Conservation (phyloP, 2,113 vertebrate species). For the Pan paniscus region DNA sequence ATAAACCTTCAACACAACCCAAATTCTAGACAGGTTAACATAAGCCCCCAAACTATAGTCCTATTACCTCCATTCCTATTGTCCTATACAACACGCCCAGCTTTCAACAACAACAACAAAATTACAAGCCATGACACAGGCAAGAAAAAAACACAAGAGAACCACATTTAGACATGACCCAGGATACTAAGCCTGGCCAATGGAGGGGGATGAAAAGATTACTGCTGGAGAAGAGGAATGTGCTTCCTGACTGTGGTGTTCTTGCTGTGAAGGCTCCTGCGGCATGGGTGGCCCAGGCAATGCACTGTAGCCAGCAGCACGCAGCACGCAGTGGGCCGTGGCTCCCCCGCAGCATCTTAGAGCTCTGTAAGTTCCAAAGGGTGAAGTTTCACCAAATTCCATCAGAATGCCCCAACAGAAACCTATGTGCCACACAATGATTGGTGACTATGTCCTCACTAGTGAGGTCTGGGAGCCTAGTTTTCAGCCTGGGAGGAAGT, state of each 20-base stretch:
- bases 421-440: too few species aligned
- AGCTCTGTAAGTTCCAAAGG: background rate
- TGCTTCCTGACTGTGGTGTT: background rate
- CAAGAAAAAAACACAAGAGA: background rate
- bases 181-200: background rate
- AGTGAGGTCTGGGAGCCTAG: background rate
- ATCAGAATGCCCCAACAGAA: background rate
- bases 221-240: background rate
- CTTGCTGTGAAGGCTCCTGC: background rate
- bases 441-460: too few species aligned
- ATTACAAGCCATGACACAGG: background rate
- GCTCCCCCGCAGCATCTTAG: too few species aligned
- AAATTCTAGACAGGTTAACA: background rate
- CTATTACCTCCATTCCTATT: background rate
- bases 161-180: background rate
- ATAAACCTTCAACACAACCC: background rate
- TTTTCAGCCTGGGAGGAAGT: background rate
- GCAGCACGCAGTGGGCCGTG: background rate
- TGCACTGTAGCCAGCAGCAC: rapidly evolving
- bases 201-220: too few species aligned
- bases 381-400: background rate
- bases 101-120: background rate
- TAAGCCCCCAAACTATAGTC: background rate
- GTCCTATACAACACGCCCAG: background rate
- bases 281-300: rapidly evolving